These are phyloP conservation scores for Lasioglossum villosulum DNA, from an alignment of 2,888 invertebrate genomes.

Conservation along the genomic window DNA sequence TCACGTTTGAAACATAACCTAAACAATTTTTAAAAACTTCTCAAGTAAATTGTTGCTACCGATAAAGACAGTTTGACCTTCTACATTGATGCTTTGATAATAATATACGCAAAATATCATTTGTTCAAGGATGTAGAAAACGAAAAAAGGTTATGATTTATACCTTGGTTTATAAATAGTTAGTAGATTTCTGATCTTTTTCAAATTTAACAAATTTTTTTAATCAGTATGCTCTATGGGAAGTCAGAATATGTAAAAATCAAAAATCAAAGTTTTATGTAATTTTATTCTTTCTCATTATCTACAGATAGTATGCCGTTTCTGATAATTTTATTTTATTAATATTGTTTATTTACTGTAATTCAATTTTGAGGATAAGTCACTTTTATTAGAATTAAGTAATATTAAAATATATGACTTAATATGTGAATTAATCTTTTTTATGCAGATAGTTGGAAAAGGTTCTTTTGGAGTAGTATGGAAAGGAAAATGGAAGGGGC, in stretches of 20 bases:
- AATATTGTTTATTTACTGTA: background rate
- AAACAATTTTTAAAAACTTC: conserved; percentile 9
- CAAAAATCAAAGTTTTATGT: background rate
- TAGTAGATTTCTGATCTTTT: background rate
- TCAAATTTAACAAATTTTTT: background rate
- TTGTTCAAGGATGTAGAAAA: background rate
- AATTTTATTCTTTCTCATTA: too few relatives aligned
- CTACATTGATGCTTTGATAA: background rate
- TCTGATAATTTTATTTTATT: background rate
- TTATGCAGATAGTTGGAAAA: conserved; percentile 91
- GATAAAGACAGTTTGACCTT: conserved; percentile 1
- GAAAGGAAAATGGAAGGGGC: conserved; percentile 94
- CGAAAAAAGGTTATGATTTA: background rate
- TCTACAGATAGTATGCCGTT: background rate
- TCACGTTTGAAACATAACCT: conserved; percentile 47
- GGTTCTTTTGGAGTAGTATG: conserved; percentile 98
- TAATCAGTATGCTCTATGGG: background rate
- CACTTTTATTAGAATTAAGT: background rate
- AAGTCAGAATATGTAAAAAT: background rate
- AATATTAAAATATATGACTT: background rate
- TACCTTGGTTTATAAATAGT: background rate
- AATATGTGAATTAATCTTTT: background rate
- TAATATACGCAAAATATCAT: background rate
- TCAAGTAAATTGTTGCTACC: conserved; percentile 7
- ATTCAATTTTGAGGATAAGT: background rate